Conservation (phyloP, 2,113 vertebrate genomes). For the Myodes glareolus region DNA sequence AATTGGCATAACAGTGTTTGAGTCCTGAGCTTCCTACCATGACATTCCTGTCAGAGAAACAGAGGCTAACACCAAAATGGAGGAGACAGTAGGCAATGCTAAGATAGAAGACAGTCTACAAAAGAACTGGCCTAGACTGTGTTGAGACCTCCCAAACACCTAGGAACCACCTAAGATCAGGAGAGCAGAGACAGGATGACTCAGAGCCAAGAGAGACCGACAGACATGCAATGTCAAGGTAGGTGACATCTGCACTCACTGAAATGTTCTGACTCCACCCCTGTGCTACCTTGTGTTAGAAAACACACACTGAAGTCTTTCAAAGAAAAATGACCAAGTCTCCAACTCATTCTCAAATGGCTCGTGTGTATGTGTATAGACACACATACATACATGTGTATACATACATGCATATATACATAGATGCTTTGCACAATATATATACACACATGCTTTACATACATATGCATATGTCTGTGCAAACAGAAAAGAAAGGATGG, state of each 20-base stretch:
- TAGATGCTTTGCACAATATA: not conserved
- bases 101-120: not conserved
- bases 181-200: not conserved
- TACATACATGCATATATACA: not conserved
- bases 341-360: not conserved
- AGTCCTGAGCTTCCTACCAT: not conserved
- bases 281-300: not conserved
- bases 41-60: not conserved
- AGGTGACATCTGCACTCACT: not conserved
- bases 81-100: not conserved
- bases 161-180: not conserved
- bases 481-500: not conserved
- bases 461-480: too few relatives aligned
- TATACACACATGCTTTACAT: not conserved
- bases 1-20: not conserved
- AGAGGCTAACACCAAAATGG: not conserved
- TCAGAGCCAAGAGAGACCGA: not conserved
- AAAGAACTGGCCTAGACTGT: not conserved
- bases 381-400: not conserved
- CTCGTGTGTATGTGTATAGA: not conserved
- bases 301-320: not conserved
- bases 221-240: too few relatives aligned
- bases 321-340: not conserved
- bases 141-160: not conserved
- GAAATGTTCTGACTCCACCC: not conserved